These are phyloP conservation scores for Sphaerodactylus townsendi DNA, from an alignment of 2,113 vertebrate genomes.

Conservation along the genomic window DNA sequence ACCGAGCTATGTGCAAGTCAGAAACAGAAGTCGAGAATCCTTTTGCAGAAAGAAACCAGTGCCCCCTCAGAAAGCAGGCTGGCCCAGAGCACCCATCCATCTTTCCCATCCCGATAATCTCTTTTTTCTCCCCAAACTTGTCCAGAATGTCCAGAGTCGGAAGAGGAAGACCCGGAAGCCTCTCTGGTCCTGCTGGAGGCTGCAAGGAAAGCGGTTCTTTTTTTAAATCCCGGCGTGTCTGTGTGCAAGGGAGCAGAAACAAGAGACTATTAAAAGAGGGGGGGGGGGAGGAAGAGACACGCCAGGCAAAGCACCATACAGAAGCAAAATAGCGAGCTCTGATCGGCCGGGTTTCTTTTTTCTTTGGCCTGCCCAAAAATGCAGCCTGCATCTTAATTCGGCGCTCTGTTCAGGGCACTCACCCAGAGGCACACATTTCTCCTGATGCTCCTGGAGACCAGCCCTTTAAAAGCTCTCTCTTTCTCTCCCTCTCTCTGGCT, in stretches of 20 bases:
- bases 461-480: slow-evolving; percentile 50
- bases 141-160: too few species aligned
- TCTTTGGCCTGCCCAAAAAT: slow-evolving; percentile 73
- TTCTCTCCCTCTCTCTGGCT: neutral
- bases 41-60: too few species aligned
- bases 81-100: neutral
- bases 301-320: slow-evolving; percentile 48
- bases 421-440: slow-evolving; percentile 39
- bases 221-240: slow-evolving; percentile 9
- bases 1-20: too few species aligned
- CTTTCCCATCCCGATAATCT: slow-evolving; percentile 12
- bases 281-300: slow-evolving; percentile 37
- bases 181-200: neutral
- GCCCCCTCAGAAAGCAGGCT: too few species aligned
- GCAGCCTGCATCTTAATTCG: slow-evolving; percentile 80
- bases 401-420: slow-evolving; percentile 38
- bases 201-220: slow-evolving; percentile 36
- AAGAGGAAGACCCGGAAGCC: slow-evolving; percentile 50
- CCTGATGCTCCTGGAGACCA: slow-evolving; percentile 62
- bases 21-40: too few species aligned
- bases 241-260: slow-evolving; percentile 41
- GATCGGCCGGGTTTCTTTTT: slow-evolving; percentile 65
- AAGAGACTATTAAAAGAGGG: slow-evolving; percentile 29
- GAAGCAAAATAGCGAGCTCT: slow-evolving; percentile 70
- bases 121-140: slow-evolving; percentile 44